Percentiles rank a stretch among this genome's conserved stretches.
Evolutionary conservation across 2,888 invertebrate genomes (phyloP).

Genomic region (Erebia palarica): DNA sequence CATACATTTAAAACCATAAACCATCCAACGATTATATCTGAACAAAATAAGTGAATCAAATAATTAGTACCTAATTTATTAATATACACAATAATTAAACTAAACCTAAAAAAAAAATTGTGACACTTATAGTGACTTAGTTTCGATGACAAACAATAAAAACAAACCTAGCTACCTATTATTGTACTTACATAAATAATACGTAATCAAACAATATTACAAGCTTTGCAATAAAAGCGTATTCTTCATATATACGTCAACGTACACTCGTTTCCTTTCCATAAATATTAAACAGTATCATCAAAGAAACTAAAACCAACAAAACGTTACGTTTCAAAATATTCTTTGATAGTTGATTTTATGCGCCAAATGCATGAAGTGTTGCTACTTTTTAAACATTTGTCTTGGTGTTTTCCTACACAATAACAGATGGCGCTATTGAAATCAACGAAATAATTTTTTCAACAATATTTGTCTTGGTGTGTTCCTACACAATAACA

Average conservation of each 20-base stretch:
- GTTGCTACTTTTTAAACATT: conserved; percentile 1
- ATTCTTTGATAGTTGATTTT: neutral
- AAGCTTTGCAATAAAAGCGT: conserved; percentile 6
- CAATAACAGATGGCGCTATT: conserved; percentile 15
- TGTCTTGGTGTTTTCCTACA: neutral
- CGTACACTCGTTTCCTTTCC: conserved; percentile 6
- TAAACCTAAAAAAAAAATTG: conserved; percentile 44
- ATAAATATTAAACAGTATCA: conserved; percentile 5
- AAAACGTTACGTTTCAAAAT: neutral
- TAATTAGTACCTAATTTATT: conserved; percentile 27
- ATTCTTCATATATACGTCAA: neutral
- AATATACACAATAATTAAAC: conserved; percentile 32
- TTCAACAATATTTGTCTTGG: conserved; percentile 1
- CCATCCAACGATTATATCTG: neutral
- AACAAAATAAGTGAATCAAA: conserved; percentile 6
- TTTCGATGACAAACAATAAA: conserved; percentile 58
- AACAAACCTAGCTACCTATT: conserved; percentile 45
- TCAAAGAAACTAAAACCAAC: conserved; percentile 14
- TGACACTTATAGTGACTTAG: conserved; percentile 71
- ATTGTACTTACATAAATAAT: conserved; percentile 41
- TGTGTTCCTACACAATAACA: neutral
- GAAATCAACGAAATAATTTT: neutral
- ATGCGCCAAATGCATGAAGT: neutral
- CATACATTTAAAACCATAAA: conserved; percentile 19
- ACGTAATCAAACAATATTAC: conserved; percentile 9